Evolutionary conservation across 2,113 vertebrate species (phyloP), one percentile per base, ranked within the genome.

Genomic region (Camelus dromedarius): DNA sequence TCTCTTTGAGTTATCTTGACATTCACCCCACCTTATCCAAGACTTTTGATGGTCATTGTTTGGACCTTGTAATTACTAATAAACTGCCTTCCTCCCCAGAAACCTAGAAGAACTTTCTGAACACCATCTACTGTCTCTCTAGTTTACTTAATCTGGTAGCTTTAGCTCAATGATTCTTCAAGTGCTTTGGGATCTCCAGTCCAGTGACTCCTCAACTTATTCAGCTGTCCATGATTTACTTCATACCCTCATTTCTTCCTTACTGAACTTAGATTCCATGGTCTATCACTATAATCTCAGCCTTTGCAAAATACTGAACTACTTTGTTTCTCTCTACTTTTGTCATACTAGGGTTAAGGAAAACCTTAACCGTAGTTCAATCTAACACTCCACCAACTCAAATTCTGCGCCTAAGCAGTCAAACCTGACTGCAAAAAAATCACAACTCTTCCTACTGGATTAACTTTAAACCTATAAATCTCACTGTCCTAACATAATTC

Each of bases 401-500:
- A 38, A 86, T 14, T 62, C 58, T 86, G 38, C 4, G 66, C 3
- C 24, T 54, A 93, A 93, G n/a, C 28, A 80, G 19, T 6, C 12
- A 67, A 87, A 76, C 7, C 35, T 83, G 15, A 52, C 35, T 88
- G 56, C 11, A 64, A 83, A 80, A 87, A 42, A 46, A 35, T 50
- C 54, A 64, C 20, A 60, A 32, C 22, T 95, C 28, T 88, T 35
- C 14, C 86, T 22, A 69, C 24, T 72, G 35, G 6, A 73, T 91
- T 93, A 60, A 46, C 28, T 69, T 76, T 75, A 93, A 70, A 92
- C 52, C 83, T 89, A 86, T 80, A 64, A 90, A 82, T 83, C 13
- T 87, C 75, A 82, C 18, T 87, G 11, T 62, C 54, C 14, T 73
- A 77, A 87, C 32, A 76, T 56, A 81, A 19, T 58, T 58, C 16